Conservation (phyloP, 1,140 invertebrate species). For the Drosophila miranda region DNA sequence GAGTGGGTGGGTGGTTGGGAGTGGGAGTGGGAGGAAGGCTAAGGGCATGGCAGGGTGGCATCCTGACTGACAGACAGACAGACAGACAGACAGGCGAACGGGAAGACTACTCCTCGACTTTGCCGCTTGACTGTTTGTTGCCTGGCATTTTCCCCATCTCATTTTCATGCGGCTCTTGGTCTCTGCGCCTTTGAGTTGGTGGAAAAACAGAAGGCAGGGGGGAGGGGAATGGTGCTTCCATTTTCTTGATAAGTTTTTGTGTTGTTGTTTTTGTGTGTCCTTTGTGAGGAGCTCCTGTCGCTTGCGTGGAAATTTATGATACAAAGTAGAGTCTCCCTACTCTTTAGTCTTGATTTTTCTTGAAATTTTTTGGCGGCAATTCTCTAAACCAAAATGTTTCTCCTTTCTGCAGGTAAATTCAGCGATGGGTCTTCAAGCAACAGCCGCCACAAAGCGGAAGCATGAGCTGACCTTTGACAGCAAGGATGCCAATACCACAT, state of each 20-base stretch:
- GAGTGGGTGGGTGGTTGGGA: conserved; percentile 22
- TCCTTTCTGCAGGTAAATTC: conserved; percentile 86
- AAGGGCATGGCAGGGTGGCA: conserved; percentile 7
- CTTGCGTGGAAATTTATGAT: conserved; percentile 34
- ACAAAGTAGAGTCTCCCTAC: conserved; percentile 21
- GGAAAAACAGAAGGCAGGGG: conserved; percentile 28
- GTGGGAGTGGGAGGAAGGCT: conserved; percentile 28
- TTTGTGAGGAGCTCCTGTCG: conserved; percentile 47
- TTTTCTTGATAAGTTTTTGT: conserved; percentile 75
- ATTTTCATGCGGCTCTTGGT: conserved; percentile 34
- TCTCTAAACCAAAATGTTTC: conserved; percentile 45
- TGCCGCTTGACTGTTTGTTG: conserved; percentile 37
- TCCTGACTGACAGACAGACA: conserved; percentile 37
- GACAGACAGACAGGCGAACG: conserved; percentile 25
- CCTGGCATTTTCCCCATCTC: conserved; percentile 39
- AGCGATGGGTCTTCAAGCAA: conserved; percentile 90
- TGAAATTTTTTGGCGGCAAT: conserved; percentile 32
- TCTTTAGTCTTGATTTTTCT: neutral
- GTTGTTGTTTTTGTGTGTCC: conserved; percentile 23
- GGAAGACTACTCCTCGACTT: conserved; percentile 26
- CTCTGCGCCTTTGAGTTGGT: conserved; percentile 24
- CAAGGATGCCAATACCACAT: conserved; percentile 78
- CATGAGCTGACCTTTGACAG: conserved; percentile 83
- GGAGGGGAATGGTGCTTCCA: conserved; percentile 49
- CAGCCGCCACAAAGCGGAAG: conserved; percentile 87